These are phyloP conservation scores for Oceanodroma leucorhoa DNA, from an alignment of 2,797 vertebrate genomes.

Conservation along the genomic window DNA sequence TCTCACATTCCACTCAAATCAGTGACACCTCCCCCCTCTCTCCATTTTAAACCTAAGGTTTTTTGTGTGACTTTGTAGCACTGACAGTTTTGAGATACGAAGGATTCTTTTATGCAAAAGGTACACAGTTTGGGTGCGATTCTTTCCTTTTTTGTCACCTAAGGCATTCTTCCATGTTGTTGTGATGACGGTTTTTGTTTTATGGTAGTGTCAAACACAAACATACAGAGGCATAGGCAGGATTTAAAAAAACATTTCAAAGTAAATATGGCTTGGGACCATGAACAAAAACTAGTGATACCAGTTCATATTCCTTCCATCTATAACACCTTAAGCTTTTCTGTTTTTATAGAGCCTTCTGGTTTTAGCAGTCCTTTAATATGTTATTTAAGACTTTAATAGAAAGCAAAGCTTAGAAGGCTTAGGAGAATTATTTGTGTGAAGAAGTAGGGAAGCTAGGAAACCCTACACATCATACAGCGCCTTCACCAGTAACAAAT, in stretches of 20 bases:
- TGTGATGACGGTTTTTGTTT: slow-evolving; percentile 27
- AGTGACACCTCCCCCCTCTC: slow-evolving; percentile 15
- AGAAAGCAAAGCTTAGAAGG: not conserved
- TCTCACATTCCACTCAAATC: slow-evolving; percentile 14
- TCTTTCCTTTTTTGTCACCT: not conserved
- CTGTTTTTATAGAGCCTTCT: not conserved
- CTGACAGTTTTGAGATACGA: slow-evolving; percentile 17
- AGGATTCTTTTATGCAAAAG: slow-evolving; percentile 49
- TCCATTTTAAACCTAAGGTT: slow-evolving; percentile 47
- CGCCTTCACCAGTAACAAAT: not conserved
- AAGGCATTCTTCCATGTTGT: slow-evolving; percentile 22
- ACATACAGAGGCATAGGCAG: not conserved
- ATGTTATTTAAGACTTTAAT: not conserved
- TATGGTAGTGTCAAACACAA: not conserved
- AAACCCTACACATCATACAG: not conserved
- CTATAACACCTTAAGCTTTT: not conserved
- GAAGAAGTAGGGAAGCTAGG: not conserved
- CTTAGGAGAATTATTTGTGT: not conserved
- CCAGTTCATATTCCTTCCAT: not conserved
- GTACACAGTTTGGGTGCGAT: slow-evolving; percentile 29
- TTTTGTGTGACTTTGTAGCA: slow-evolving; percentile 43
- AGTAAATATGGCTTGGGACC: not conserved
- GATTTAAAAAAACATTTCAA: not conserved
- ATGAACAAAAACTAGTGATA: not conserved
- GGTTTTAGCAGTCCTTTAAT: not conserved